Base-by-base conservation (phyloP, 2,888 invertebrate genomes). In the Drosophila aldrichi region DNA sequence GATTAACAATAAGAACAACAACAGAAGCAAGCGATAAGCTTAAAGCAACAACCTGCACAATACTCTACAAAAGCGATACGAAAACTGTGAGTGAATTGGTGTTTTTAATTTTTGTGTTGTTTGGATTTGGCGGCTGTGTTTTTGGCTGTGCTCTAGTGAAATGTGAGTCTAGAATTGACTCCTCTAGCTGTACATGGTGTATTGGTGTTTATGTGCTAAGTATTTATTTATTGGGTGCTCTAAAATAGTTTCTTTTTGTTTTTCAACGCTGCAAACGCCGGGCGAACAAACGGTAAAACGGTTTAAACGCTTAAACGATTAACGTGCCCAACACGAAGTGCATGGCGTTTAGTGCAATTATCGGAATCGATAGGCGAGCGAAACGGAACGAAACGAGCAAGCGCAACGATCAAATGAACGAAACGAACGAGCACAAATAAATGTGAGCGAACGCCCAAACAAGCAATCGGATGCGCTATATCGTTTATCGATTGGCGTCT, bases 301-400 rank as follows among this genome's bases (percentile, higher is more conserved):
- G 43, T 57, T 64, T 54, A 70, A 70, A 51, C 20, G 57, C 62
- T 36, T 62, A 29, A 75, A 51, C 73, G 74, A 59, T 66, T 58
- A 77, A 61, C 60, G 77, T 77, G 77, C 61, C 69, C 65, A 77
- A 79, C 60, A 78, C 74, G 61, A 55, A 46, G 79, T 79, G 79
- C 80, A 80, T 77, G 69, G 79, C 80, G 67, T 36, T 72, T 51
- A 65, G 79, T 79, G 79, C 79, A 81, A 38, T 62, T 76, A 75
- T 77, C 77, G 70, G 63, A 43, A 70, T 70, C 77, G 77, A 79
- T 79, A 79, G 68, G 76, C 76, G 64, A 69, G 57, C 70, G 64
- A 59, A 77, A 61, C 66, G 62, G 49, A 70, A 59, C 74, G 62
- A 72, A 62, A 56, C 49, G 58, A 52, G 16, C 32, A 16, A 56